These are phyloP conservation scores for Solenopsis invicta DNA, from an alignment of 1,140 invertebrate genomes.

Conservation along the genomic window DNA sequence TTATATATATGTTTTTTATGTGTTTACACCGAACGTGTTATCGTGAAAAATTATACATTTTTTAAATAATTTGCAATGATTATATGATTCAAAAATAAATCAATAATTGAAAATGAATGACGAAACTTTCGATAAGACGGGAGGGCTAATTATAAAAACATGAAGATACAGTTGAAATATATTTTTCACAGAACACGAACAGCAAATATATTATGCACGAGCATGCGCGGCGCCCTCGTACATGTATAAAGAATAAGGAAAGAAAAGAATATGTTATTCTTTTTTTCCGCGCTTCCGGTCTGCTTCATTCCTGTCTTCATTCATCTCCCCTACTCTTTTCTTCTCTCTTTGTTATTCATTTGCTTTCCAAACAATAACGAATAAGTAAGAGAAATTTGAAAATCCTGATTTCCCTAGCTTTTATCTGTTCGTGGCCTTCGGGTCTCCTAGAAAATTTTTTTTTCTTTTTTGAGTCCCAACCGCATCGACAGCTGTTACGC, in stretches of 20 bases:
- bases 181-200: not conserved
- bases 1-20: not conserved
- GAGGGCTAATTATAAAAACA: not conserved
- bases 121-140: not conserved
- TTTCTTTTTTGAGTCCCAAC: not conserved
- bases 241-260: not conserved
- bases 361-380: conserved; percentile 25
- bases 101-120: not conserved
- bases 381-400: conserved; percentile 71
- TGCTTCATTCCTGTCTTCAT: not conserved
- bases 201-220: not conserved
- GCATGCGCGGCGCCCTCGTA: not conserved
- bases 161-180: not conserved
- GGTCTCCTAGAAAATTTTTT: not conserved
- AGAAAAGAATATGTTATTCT: conserved; percentile 3
- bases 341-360: conserved; percentile 11
- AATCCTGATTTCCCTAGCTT: conserved; percentile 65
- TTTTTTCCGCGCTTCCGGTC: conserved; percentile 32
- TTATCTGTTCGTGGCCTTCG: not conserved
- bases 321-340: not conserved
- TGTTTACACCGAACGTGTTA: not conserved
- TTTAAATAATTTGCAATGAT: conserved; percentile 6
- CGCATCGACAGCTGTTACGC: not conserved
- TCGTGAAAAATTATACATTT: not conserved
- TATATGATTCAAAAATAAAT: not conserved